Evolutionary conservation across 1,140 invertebrate genomes (phyloP), one percentile per base, ranked within the genome.

Genomic region (Drosophila parvula): DNA sequence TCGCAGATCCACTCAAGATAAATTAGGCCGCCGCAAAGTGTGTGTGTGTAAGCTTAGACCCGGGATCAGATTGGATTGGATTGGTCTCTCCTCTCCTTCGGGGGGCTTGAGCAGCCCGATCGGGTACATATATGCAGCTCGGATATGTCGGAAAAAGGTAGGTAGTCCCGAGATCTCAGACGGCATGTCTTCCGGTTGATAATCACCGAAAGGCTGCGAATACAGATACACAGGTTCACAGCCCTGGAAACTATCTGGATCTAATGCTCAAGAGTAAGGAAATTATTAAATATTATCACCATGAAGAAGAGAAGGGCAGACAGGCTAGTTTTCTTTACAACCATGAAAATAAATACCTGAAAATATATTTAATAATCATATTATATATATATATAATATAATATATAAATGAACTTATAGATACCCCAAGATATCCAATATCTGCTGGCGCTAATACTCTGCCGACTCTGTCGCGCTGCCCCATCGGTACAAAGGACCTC

Each of bases 11-110:
- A 88, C 84, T 88, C 84, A 89, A 78, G 77, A 88, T 88, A 89
- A 84, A 84, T 89, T 88, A 84, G 62, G 58, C 74, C 77, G 68
- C 77, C 79, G 80, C 83, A 82, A 89, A 82, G 86, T 79, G 78
- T 86, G 79, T 89, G 80, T 78, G 47, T 30, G 50, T 53, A 88
- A 89, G 84, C 80, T 84, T 84, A 89, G 67, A 58, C 83, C 34
- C 8, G 16, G 74, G 81, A 74, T 81, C 75, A 71, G 38, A 36
- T 75, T 44, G 36, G 38, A 36, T 75, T 44, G 36, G 12, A 43
- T 69, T 58, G 51, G 18, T n/a, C 34, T 55, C 12, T 53, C 16
- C 50, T 51, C 16, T n/a, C n/a, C n/a, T n/a, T n/a, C n/a, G 34
- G 73, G 34, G 41, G 59, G 68, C 22, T 44, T 51, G 65, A 68